A percentile compares a stretch with the other conserved stretches of the same genome.
These are phyloP conservation scores for Euplexia lucipara DNA, from an alignment of 2,888 invertebrate species.

Conservation along the genomic window DNA sequence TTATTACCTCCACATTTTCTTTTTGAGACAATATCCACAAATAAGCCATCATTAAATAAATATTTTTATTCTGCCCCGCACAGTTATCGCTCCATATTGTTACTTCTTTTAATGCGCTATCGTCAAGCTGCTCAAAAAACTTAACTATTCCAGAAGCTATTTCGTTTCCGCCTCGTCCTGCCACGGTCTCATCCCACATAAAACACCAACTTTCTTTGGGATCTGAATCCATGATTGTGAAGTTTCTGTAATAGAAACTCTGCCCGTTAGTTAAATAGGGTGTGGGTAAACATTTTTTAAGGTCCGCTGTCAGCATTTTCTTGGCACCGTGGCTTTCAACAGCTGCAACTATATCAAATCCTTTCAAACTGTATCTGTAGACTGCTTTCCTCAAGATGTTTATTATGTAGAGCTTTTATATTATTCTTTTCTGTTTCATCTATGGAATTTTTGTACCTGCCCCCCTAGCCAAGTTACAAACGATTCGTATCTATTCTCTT, in stretches of 20 bases:
- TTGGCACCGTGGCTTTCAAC: conserved; percentile 14
- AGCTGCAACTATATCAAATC: conserved; percentile 25
- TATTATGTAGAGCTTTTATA: conserved; percentile 9
- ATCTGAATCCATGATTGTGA: conserved; percentile 21
- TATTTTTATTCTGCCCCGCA: conserved; percentile 17
- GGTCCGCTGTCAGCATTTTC: conserved; percentile 10
- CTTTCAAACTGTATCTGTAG: conserved; percentile 17
- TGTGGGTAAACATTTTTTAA: conserved; percentile 10
- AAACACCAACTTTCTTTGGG: conserved; percentile 19
- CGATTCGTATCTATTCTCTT: no score
- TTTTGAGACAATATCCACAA: conserved; percentile 9
- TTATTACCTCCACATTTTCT: conserved; percentile 5
- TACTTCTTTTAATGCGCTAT: conserved; percentile 4
- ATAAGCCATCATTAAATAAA: conserved; percentile 4
- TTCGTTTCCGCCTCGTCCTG: conserved; percentile 29
- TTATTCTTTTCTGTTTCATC: conserved; percentile 8
- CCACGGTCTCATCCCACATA: conserved; percentile 22
- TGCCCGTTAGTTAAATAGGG: conserved; percentile 12
- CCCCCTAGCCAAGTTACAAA: no score
- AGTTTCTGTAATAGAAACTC: conserved; percentile 15
- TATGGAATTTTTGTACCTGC: conserved; percentile 3
- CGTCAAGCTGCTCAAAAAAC: conserved; percentile 12
- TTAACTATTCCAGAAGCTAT: conserved; percentile 24
- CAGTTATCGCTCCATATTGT: conserved; percentile 18
- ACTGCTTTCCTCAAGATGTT: conserved; percentile 11